These are phyloP conservation scores for Xerus rutilus DNA, from an alignment of 2,797 vertebrate genomes.

Conservation along the genomic window DNA sequence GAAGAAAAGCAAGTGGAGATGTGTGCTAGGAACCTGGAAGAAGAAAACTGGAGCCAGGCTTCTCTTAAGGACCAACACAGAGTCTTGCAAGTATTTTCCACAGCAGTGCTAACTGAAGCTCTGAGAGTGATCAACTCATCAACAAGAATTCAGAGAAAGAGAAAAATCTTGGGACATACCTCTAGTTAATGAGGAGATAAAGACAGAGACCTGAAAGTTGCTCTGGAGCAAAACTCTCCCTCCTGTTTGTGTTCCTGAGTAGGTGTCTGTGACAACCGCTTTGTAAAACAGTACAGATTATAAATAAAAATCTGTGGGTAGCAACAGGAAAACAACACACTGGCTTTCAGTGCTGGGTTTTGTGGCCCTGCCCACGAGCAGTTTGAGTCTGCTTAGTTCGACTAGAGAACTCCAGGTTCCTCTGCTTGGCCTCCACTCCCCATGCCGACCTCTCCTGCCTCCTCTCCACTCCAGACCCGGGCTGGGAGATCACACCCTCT, in stretches of 20 bases:
- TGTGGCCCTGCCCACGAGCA: conserved; percentile 49
- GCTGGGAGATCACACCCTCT: not conserved
- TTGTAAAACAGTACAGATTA: conserved; percentile 63
- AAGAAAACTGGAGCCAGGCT: not conserved
- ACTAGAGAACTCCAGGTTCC: not conserved
- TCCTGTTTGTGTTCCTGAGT: conserved; percentile 54
- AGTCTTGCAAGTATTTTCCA: not conserved
- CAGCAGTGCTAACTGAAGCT: not conserved
- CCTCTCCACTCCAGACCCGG: not conserved
- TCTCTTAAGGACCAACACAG: not conserved
- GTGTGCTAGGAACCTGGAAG: not conserved
- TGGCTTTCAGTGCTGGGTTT: conserved; percentile 25
- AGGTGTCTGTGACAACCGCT: conserved; percentile 67
- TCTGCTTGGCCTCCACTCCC: not conserved
- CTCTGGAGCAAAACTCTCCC: not conserved
- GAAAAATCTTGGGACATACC: not conserved
- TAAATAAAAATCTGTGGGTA: conserved; percentile 82
- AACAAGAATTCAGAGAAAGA: not conserved
- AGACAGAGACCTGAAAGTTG: not conserved
- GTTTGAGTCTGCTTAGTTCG: conserved; percentile 10
- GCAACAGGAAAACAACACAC: conserved; percentile 62
- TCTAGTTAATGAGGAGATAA: not conserved
- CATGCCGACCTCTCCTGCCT: not conserved
- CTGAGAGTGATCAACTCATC: not conserved
- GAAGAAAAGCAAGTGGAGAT: not conserved